phyloP scores from a whole-genome alignment of 2,113 vertebrate genomes.

The Pangasianodon gigas region DNA sequence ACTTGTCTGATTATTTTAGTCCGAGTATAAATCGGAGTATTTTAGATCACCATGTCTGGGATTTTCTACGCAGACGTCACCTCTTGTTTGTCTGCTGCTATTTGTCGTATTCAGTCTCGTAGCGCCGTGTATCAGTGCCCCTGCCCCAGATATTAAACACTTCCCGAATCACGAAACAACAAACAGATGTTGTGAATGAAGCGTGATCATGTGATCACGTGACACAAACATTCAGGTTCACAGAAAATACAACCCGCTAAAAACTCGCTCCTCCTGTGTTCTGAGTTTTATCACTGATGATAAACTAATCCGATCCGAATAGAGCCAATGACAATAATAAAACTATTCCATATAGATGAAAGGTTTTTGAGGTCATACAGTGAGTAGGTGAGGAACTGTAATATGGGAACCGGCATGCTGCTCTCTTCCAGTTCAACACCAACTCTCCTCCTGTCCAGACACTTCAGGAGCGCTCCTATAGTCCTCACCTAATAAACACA shows the following conservation, averaged over 20 bases:
- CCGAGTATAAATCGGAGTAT: too few relatives aligned
- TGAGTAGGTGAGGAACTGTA: constrained; percentile 87
- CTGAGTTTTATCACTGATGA: neutral
- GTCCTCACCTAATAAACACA: constrained; percentile 76
- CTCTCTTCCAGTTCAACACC: constrained; percentile 90
- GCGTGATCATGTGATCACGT: too few relatives aligned
- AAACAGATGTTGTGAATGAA: too few relatives aligned
- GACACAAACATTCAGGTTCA: neutral
- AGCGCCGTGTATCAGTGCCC: too few relatives aligned
- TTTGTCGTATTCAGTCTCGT: too few relatives aligned
- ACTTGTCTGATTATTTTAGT: too few relatives aligned
- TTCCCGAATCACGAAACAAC: too few relatives aligned
- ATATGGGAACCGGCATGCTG: constrained; percentile 81
- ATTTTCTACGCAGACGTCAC: too few relatives aligned
- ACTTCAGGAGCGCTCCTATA: constrained; percentile 89
- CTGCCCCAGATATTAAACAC: too few relatives aligned
- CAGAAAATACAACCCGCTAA: neutral
- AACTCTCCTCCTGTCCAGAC: constrained; percentile 87
- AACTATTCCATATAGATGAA: neutral
- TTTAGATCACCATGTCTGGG: too few relatives aligned
- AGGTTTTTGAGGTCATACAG: constrained; percentile 69
- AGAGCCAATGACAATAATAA: neutral
- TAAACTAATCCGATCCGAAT: too few relatives aligned
- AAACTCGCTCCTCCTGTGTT: neutral
- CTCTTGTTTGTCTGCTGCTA: too few relatives aligned